Conservation (phyloP, 2,113 vertebrate species). For the Numenius arquata region DNA sequence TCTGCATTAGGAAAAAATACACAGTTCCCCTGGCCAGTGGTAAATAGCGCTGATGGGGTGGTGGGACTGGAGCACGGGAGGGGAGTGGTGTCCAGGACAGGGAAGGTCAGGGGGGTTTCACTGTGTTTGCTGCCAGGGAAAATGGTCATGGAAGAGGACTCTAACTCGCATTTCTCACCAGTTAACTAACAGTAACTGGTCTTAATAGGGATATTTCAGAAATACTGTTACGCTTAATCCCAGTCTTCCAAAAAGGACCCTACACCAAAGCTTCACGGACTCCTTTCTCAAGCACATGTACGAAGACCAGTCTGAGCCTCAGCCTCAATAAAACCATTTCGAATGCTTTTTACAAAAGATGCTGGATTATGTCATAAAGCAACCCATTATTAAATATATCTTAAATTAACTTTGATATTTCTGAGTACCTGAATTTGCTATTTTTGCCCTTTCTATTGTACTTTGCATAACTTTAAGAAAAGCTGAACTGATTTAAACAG, state of each 20-base stretch:
- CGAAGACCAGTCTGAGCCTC: neutral
- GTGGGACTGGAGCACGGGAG: neutral
- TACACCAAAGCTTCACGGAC: accelerated
- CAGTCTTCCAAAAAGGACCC: neutral
- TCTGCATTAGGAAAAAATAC: neutral
- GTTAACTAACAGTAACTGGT: neutral
- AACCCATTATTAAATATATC: neutral
- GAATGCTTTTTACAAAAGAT: neutral
- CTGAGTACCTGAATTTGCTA: neutral
- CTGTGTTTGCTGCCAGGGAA: neutral
- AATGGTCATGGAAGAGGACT: neutral
- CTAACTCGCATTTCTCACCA: neutral
- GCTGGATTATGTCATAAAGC: neutral
- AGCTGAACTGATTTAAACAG: neutral
- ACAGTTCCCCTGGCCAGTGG: neutral
- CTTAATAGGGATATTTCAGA: neutral
- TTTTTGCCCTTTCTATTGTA: neutral
- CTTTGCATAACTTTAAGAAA: neutral
- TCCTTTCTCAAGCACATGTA: neutral
- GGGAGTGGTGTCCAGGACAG: neutral
- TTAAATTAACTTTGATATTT: neutral
- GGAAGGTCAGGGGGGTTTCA: neutral
- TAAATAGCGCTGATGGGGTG: neutral
- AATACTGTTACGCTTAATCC: neutral
- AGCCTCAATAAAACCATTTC: neutral